These are phyloP conservation scores for Calyptomena viridis DNA, from an alignment of 2,113 vertebrate species.

Conservation along the genomic window DNA sequence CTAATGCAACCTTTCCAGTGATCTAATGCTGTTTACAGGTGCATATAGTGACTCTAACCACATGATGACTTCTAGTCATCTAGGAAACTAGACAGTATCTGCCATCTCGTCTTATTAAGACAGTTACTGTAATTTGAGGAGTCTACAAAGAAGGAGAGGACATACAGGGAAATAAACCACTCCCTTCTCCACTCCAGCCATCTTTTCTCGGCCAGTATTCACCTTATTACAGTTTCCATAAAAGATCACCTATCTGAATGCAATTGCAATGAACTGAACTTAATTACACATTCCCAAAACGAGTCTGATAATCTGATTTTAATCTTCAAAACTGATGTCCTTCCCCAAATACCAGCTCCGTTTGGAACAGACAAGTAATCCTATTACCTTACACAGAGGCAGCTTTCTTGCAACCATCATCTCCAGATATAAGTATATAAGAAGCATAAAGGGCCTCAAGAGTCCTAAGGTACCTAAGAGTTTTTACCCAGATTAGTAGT, in stretches of 20 bases:
- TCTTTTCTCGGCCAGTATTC: neutral
- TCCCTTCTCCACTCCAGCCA: neutral
- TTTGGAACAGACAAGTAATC: neutral
- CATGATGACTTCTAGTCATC: neutral
- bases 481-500: neutral
- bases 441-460: neutral
- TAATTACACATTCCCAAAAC: neutral
- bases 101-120: neutral
- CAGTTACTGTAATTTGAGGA: neutral
- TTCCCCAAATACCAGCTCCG: neutral
- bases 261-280: neutral
- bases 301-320: neutral
- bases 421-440: neutral
- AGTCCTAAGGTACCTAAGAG: neutral
- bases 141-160: neutral
- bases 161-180: neutral
- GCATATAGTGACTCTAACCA: neutral
- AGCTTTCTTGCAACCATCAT: neutral
- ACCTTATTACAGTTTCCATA: neutral
- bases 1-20: neutral
- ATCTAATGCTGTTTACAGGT: neutral
- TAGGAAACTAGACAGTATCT: neutral
- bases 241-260: neutral
- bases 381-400: neutral
- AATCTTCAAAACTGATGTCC: neutral